A percentile compares a stretch with the other conserved stretches of the same genome.
phyloP scores from a whole-genome alignment of 1,140 invertebrate genomes.

The Solenopsis invicta region DNA sequence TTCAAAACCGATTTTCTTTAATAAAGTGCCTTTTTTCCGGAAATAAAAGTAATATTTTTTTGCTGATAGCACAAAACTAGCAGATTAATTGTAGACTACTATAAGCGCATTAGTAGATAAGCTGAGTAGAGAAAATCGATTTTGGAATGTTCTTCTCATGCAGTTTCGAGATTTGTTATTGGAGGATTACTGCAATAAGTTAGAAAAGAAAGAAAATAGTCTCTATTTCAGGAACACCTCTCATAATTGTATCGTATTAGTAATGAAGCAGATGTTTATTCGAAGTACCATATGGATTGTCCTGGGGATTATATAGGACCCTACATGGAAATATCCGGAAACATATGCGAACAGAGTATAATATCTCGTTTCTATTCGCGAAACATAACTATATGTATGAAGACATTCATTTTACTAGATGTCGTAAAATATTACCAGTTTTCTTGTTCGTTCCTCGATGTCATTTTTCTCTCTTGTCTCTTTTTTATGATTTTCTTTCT shows the following conservation, averaged over 20 bases:
- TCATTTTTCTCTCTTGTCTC: neutral
- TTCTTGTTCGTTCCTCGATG: neutral
- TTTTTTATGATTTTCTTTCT: neutral
- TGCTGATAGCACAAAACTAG: neutral
- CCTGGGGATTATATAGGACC: neutral
- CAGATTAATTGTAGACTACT: neutral
- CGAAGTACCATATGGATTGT: neutral
- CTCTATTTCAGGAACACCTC: neutral
- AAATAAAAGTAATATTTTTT: slow-evolving; percentile 41
- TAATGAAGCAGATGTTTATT: slow-evolving; percentile 28
- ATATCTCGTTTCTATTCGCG: slow-evolving; percentile 7
- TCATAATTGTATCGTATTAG: neutral
- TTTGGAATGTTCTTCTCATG: neutral
- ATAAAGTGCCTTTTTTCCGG: slow-evolving; percentile 17
- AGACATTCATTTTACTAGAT: neutral
- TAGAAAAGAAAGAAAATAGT: neutral
- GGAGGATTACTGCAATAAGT: neutral
- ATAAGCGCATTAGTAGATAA: neutral
- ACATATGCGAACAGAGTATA: slow-evolving; percentile 18
- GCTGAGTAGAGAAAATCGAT: neutral
- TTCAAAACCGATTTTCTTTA: slow-evolving; percentile 33
- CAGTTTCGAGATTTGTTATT: neutral
- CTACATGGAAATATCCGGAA: neutral
- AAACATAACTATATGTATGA: slow-evolving; percentile 1
- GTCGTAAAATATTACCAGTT: slow-evolving; percentile 14